phyloP scores from a whole-genome alignment of 2,797 vertebrate species.

The Esox lucius region DNA sequence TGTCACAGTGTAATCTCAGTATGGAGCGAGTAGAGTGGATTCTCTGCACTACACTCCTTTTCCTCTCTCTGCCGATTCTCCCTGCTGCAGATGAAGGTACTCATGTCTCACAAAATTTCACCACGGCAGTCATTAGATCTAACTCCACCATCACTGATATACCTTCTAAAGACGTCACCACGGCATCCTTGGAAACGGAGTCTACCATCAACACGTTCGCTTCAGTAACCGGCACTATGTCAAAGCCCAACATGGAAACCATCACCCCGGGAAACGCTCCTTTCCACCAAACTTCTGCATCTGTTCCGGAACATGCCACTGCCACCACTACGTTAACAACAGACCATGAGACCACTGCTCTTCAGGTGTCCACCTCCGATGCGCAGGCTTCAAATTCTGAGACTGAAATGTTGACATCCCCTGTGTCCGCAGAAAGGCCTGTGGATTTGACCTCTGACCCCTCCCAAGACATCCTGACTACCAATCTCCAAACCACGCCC shows the following conservation, averaged over 20 bases:
- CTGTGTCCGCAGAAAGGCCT: not conserved
- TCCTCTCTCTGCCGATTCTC: conserved; percentile 21
- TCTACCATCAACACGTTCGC: not conserved
- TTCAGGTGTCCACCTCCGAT: not conserved
- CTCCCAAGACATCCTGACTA: not conserved
- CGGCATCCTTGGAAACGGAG: not conserved
- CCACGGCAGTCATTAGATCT: not conserved
- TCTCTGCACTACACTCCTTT: conserved; percentile 26
- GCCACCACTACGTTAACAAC: not conserved
- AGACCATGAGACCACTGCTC: not conserved
- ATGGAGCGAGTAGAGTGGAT: conserved; percentile 10
- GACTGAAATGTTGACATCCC: not conserved
- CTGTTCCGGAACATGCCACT: not conserved
- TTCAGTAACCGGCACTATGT: not conserved
- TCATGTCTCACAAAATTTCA: not conserved
- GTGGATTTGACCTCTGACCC: not conserved
- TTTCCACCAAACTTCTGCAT: not conserved
- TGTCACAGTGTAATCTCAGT: not conserved
- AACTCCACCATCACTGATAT: not conserved
- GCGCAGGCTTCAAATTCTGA: not conserved
- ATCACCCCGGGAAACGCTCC: not conserved
- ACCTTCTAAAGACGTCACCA: not conserved
- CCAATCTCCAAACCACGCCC: not conserved
- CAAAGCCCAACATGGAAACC: not conserved
- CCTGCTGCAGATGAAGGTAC: conserved; percentile 15